phyloP scores from a whole-genome alignment of 2,888 invertebrate genomes.

The Agrochola lota region DNA sequence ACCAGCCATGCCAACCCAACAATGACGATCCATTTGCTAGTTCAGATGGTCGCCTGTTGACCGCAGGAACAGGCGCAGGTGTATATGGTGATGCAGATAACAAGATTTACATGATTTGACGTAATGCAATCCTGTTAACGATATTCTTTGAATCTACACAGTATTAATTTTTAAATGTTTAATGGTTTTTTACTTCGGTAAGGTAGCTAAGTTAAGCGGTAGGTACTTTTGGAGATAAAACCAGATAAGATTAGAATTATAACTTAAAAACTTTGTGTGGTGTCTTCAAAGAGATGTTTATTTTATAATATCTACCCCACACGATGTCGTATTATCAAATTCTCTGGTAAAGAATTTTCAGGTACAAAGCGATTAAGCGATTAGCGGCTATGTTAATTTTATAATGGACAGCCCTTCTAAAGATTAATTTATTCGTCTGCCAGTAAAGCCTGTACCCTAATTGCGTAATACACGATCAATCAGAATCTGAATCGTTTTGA shows the following conservation, averaged over 20 bases:
- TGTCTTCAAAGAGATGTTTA: background rate
- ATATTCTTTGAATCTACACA: slow-evolving; percentile 4
- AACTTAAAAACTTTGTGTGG: background rate
- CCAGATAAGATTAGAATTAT: background rate
- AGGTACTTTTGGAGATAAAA: slow-evolving; percentile 2
- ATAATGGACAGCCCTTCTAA: slow-evolving; percentile 4
- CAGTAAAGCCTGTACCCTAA: background rate
- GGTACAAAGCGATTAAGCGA: background rate
- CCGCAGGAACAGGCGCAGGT: slow-evolving; percentile 30
- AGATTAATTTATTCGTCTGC: background rate
- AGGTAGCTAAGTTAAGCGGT: background rate
- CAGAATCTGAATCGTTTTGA: too few relatives aligned
- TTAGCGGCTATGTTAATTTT: background rate
- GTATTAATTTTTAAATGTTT: background rate
- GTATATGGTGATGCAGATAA: slow-evolving; percentile 5
- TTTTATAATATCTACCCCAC: background rate
- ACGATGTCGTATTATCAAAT: slow-evolving; percentile 15
- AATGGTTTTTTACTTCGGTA: background rate
- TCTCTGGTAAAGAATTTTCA: background rate
- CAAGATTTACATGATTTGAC: slow-evolving; percentile 21
- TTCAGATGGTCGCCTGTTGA: slow-evolving; percentile 56
- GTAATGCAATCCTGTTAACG: background rate
- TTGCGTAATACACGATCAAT: too few relatives aligned
- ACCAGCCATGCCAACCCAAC: slow-evolving; percentile 68
- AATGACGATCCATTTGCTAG: slow-evolving; percentile 62